Percentiles rank a stretch among this genome's conserved stretches.
phyloP scores from a whole-genome alignment of 1,140 invertebrate genomes.

The Holcopasites calliopsidis region DNA sequence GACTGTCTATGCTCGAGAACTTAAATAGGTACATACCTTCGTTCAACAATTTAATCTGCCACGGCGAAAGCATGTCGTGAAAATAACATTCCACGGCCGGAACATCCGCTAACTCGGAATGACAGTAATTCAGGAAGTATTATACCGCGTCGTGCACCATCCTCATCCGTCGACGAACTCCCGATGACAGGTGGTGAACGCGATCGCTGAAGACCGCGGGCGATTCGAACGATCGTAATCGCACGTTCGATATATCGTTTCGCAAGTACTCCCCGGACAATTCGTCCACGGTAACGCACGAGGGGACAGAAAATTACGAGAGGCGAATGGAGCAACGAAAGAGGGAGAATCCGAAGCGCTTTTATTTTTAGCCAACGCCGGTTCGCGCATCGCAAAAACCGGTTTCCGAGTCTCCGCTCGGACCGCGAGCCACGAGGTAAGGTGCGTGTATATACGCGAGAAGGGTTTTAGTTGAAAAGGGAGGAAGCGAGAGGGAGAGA shows the following conservation, averaged over 20 bases:
- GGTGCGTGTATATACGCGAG: conserved; percentile 49
- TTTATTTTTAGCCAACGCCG: conserved; percentile 66
- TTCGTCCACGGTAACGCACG: not conserved
- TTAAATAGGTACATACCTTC: too few species aligned
- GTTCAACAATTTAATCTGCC: too few species aligned
- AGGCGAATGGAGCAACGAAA: conserved; percentile 18
- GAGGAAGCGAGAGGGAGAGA: conserved; percentile 30
- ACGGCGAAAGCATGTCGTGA: conserved; percentile 1
- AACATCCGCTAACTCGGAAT: too few species aligned
- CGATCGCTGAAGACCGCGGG: conserved; percentile 27
- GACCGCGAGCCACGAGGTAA: conserved; percentile 42
- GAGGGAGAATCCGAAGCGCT: conserved; percentile 38
- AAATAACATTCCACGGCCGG: not conserved
- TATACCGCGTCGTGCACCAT: not conserved
- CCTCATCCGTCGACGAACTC: conserved; percentile 4
- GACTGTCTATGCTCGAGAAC: too few species aligned
- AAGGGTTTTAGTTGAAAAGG: conserved; percentile 45
- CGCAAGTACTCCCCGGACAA: conserved; percentile 9
- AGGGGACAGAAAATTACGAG: conserved; percentile 32
- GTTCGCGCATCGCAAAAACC: conserved; percentile 67
- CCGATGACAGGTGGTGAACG: conserved; percentile 44
- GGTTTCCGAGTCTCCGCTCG: conserved; percentile 58
- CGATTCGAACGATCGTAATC: conserved; percentile 19
- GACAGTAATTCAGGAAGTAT: conserved; percentile 7
- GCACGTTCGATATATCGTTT: not conserved